Percentiles rank a stretch among this genome's conserved stretches.
These are phyloP conservation scores for Masnerella sp. DNA, from an alignment of 2,888 invertebrate species.

Conservation along the genomic window DNA sequence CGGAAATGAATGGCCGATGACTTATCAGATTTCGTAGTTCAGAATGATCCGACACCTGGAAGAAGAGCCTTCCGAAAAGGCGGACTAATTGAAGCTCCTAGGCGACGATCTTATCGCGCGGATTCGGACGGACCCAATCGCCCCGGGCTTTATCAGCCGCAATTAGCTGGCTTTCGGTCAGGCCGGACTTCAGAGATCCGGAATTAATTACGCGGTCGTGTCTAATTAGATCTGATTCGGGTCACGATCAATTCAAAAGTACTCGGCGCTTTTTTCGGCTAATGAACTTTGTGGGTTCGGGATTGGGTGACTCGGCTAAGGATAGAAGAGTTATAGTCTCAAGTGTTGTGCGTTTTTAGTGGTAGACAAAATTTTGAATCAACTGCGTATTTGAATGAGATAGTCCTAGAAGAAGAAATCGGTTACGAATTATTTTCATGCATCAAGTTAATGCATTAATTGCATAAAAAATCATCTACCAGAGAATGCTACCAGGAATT, in stretches of 20 bases:
- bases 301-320: no score
- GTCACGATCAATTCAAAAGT: slow-evolving; percentile 42
- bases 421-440: no score
- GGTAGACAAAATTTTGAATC: no score
- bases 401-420: no score
- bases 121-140: slow-evolving; percentile 35
- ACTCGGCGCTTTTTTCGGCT: slow-evolving; percentile 34
- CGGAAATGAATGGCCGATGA: slow-evolving; percentile 46
- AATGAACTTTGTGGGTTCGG: slow-evolving; percentile 24
- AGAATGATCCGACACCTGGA: slow-evolving; percentile 36
- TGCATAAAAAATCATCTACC: no score
- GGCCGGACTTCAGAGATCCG: slow-evolving; percentile 34
- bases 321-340: no score
- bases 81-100: slow-evolving; percentile 43
- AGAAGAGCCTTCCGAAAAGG: slow-evolving; percentile 28
- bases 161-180: slow-evolving; percentile 46
- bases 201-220: slow-evolving; percentile 54
- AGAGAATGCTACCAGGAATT: no score
- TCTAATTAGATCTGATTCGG: slow-evolving; percentile 57
- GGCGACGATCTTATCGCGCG: slow-evolving; percentile 26
- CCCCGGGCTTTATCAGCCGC: slow-evolving; percentile 27
- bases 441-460: no score
- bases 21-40: slow-evolving; percentile 41
- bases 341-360: no score
- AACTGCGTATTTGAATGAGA: no score